Evolutionary conservation across 2,113 vertebrate species (phyloP).

Genomic region (Pterophyllum scalare): DNA sequence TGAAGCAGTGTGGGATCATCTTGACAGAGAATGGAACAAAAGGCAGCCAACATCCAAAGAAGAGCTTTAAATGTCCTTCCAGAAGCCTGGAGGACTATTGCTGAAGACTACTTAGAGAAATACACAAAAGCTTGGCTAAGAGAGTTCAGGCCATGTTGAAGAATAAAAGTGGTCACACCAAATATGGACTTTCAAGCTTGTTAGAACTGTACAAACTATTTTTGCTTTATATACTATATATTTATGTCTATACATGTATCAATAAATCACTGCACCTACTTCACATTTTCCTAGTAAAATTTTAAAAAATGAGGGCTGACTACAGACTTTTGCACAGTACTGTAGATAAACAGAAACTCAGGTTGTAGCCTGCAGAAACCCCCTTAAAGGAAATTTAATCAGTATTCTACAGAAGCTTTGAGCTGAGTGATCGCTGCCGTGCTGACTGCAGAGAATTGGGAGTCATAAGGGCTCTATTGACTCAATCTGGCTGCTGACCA

Average conservation of each 20-base stretch:
- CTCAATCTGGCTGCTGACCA: conserved; percentile 53
- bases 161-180: not conserved
- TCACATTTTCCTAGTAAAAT: not conserved
- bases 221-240: not conserved
- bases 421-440: conserved; percentile 40
- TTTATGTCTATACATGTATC: too few relatives aligned
- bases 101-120: not conserved
- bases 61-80: not conserved
- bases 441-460: conserved; percentile 62
- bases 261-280: not conserved
- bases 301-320: not conserved
- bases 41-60: not conserved
- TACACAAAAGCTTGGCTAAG: not conserved
- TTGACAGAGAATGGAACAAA: not conserved
- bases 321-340: not conserved
- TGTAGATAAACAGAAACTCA: not conserved
- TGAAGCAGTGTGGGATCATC: not conserved
- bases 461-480: conserved; percentile 50
- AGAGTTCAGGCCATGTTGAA: not conserved
- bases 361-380: conserved; percentile 3
- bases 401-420: conserved; percentile 58
- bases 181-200: not conserved
- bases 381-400: conserved; percentile 49
- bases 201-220: not conserved
- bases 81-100: not conserved